Base-by-base conservation (phyloP, 2,113 vertebrate genomes). In the Ailurus styani region DNA sequence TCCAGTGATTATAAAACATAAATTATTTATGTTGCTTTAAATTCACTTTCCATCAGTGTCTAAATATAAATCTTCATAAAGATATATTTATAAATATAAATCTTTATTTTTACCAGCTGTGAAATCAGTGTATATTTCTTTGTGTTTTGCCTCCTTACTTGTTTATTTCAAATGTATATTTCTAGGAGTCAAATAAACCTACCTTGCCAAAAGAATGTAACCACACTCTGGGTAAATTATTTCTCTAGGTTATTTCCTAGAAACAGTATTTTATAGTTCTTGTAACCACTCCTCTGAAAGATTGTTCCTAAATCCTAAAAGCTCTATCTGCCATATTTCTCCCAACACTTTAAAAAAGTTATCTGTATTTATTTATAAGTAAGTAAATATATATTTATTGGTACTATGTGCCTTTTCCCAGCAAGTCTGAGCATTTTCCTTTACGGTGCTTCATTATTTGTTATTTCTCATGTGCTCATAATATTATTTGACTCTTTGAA, bases 11-110 rank as follows among this genome's bases (percentile, higher is more conserved):
- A 57, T 47, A 82, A 93, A 95, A 66, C 14, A 70, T 68, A 73
- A 81, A 75, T 85, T 96, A 45, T 57, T 92, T 54, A 20, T 79
- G 7, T 87, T 78, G 20, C 54, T 95, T 95, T 87, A 66, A 96
- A 72, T 79, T 70, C 50, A 78, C 25, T 90, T 83, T 93, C 29
- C 47, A 4, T 90, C 29, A 79, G 10, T 77, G 17, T 68, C 34
- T 73, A 93, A 86, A 88, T 86, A 78, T 55, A 75, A 66, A 83
- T 25, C 12, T 91, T 81, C 66, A 77, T 89, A 25, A 57, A 57
- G 23, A 25, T 60, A 60, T 60, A 60, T 60, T 60, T 60, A 60
- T 68, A 93, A 86, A 88, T 86, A 66, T 62, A 81, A 66, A 83
- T 29, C 15, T 91, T 84, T 72, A 82, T 89, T 95, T 95, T 82